phyloP scores from a whole-genome alignment of 2,113 vertebrate genomes.

The Lonchura striata region DNA sequence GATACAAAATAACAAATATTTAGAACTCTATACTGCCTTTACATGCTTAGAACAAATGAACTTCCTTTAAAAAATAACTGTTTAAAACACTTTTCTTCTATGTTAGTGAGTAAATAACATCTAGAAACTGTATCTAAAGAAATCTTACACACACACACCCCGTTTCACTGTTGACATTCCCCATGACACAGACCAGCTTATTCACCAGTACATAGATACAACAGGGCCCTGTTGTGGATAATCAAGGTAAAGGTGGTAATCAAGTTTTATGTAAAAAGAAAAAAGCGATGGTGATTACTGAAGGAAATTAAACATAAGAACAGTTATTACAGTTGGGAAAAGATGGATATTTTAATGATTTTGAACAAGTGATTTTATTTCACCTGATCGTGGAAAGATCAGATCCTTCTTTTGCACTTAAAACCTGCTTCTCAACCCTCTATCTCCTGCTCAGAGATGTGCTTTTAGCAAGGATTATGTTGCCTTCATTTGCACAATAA shows the following conservation, averaged over 20 bases:
- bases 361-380: background rate
- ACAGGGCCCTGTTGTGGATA: background rate
- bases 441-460: background rate
- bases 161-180: background rate
- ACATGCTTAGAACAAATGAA: background rate
- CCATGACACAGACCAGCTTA: accelerated
- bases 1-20: background rate
- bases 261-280: background rate
- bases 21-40: background rate
- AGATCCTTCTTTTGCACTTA: background rate
- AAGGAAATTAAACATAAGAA: background rate
- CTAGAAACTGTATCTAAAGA: background rate
- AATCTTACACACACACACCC: background rate
- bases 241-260: background rate
- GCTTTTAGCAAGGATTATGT: background rate
- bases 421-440: background rate
- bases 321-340: background rate
- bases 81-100: background rate
- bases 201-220: background rate
- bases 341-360: background rate
- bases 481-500: background rate
- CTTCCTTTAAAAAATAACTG: background rate
- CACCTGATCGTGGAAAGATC: background rate
- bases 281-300: background rate
- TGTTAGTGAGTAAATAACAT: background rate